A percentile compares a stretch with the other conserved stretches of the same genome.
Evolutionary conservation across 1,140 invertebrate genomes (phyloP).

Genomic region (Calosoma granatense): DNA sequence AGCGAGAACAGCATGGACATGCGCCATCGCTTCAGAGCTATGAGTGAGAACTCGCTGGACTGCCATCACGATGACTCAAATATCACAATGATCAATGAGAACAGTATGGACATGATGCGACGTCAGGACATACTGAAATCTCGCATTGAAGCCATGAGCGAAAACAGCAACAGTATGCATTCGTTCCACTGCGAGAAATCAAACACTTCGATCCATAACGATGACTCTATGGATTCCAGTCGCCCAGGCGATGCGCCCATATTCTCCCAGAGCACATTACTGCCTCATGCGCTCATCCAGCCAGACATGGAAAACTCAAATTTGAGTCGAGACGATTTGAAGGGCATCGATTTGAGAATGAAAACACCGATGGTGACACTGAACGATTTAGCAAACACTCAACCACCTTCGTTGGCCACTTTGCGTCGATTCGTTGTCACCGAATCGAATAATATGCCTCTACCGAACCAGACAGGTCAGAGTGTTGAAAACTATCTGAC

Average conservation of each 20-base stretch:
- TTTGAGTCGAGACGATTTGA: conserved; percentile 18
- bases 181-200: conserved; percentile 1
- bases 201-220: not conserved
- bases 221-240: not conserved
- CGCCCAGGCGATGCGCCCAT: not conserved
- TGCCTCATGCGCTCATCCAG: not conserved
- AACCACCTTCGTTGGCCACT: conserved; percentile 38
- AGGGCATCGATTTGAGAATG: conserved; percentile 33
- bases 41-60: conserved; percentile 31
- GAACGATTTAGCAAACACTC: conserved; percentile 33
- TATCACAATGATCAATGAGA: conserved; percentile 36
- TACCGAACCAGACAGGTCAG: conserved; percentile 43
- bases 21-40: conserved; percentile 29
- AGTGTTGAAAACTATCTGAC: conserved; percentile 50
- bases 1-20: conserved; percentile 17
- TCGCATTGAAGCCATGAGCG: not conserved
- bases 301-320: not conserved
- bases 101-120: conserved; percentile 32
- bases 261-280: not conserved
- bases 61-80: conserved; percentile 28
- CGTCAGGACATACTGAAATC: not conserved
- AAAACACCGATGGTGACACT: conserved; percentile 29
- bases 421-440: conserved; percentile 34
- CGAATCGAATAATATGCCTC: conserved; percentile 27
- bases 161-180: conserved; percentile 1